Percentiles rank a stretch among this genome's conserved stretches.
Conservation (phyloP, 2,797 vertebrate genomes). For the Morelia viridis region DNA sequence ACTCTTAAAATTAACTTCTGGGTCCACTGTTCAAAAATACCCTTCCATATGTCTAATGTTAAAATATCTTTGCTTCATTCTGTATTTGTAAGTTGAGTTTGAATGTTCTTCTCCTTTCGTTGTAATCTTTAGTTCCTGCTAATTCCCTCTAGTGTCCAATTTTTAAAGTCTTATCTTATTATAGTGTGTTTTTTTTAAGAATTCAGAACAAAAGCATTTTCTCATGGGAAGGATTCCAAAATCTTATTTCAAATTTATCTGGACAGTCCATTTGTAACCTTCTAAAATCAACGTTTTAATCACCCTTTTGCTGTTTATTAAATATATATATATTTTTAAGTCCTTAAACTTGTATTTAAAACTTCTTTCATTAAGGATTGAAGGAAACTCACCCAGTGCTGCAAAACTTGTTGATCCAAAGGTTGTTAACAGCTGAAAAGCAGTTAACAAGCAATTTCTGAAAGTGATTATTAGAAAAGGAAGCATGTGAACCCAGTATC, state of each 20-base stretch:
- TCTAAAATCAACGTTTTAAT: neutral
- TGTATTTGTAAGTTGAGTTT: neutral
- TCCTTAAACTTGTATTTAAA: neutral
- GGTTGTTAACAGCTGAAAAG: neutral
- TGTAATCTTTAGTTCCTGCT: neutral
- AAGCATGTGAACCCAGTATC: neutral
- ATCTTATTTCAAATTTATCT: neutral
- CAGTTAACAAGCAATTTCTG: neutral
- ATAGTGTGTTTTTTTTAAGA: neutral
- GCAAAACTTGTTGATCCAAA: neutral
- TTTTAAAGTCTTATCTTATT: neutral
- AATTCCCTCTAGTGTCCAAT: neutral
- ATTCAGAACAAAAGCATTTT: neutral
- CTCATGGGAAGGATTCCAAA: neutral
- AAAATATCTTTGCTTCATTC: neutral
- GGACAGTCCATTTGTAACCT: neutral
- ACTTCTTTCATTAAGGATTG: neutral
- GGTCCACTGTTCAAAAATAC: too few relatives aligned
- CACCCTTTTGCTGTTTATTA: neutral
- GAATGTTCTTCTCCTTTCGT: neutral
- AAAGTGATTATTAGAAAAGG: neutral
- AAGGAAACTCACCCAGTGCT: neutral
- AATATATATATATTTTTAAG: neutral
- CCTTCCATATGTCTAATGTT: too few relatives aligned
- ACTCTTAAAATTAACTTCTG: too few relatives aligned